phyloP scores from a whole-genome alignment of 37 sponge, comb jelly and placozoan genomes.

The Ianthella basta region DNA sequence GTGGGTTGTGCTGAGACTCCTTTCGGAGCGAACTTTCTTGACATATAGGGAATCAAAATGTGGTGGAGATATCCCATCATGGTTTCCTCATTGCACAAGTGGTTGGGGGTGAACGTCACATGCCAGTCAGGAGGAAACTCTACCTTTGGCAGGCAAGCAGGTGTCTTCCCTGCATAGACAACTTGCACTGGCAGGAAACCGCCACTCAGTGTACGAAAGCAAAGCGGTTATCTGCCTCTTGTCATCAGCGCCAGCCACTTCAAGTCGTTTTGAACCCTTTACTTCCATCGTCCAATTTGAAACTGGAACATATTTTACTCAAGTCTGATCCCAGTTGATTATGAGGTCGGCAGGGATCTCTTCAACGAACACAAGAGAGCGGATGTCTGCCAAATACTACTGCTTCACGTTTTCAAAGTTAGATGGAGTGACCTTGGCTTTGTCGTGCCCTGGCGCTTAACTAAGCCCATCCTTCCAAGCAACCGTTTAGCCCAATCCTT shows the following conservation, averaged over 20 bases:
- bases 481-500: slow-evolving; percentile 20
- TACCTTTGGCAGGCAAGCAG: slow-evolving; percentile 34
- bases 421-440: background rate
- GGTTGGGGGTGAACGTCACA: slow-evolving; percentile 18
- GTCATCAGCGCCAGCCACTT: slow-evolving; percentile 1
- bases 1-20: slow-evolving; percentile 11
- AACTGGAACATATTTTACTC: slow-evolving; percentile 44
- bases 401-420: slow-evolving; percentile 23
- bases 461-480: background rate
- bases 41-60: slow-evolving; percentile 33
- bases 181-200: background rate
- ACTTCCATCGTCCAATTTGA: slow-evolving; percentile 22
- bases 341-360: slow-evolving; percentile 25
- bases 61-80: slow-evolving; percentile 20
- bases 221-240: background rate
- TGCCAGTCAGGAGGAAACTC: slow-evolving; percentile 28
- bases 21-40: background rate
- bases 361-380: slow-evolving; percentile 6
- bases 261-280: slow-evolving; percentile 19
- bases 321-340: slow-evolving; percentile 39
- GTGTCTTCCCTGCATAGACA: slow-evolving; percentile 38
- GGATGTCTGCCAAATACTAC: slow-evolving; percentile 11
- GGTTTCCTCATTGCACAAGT: slow-evolving; percentile 40
- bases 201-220: slow-evolving; percentile 31
- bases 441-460: background rate